Percentiles rank a stretch among this genome's conserved stretches.
phyloP scores from a whole-genome alignment of 1,140 invertebrate species.

The Psilanteris sp. region DNA sequence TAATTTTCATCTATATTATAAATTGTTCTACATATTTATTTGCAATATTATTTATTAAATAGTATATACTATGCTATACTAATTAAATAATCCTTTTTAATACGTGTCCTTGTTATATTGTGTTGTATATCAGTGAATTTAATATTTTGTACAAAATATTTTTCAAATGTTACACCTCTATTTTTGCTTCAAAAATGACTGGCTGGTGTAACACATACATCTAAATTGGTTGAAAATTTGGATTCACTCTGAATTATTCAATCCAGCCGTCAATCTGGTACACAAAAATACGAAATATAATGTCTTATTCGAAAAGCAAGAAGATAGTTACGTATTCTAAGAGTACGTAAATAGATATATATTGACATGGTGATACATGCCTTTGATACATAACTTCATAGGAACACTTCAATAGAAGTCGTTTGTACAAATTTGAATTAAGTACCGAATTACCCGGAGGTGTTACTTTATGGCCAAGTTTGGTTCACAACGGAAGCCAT shows the following conservation, averaged over 20 bases:
- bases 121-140: too few relatives aligned
- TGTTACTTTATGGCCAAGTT: constrained; percentile 41
- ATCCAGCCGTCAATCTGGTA: constrained; percentile 7
- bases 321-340: constrained; percentile 39
- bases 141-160: too few relatives aligned
- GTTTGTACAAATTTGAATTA: constrained; percentile 50
- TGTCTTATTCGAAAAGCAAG: constrained; percentile 1
- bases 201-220: too few relatives aligned
- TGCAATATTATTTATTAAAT: too few relatives aligned
- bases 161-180: too few relatives aligned
- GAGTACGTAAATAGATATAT: constrained; percentile 31
- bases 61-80: too few relatives aligned
- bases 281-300: neutral
- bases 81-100: too few relatives aligned
- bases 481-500: constrained; percentile 24
- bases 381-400: constrained; percentile 19
- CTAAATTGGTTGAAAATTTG: too few relatives aligned
- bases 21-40: too few relatives aligned
- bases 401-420: constrained; percentile 26
- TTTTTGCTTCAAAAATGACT: too few relatives aligned
- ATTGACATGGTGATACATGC: constrained; percentile 30
- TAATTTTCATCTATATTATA: too few relatives aligned
- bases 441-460: constrained; percentile 38
- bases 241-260: constrained; percentile 11
- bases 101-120: too few relatives aligned